These are phyloP conservation scores for Sussaba pulchella DNA, from an alignment of 2,888 invertebrate genomes.

Conservation along the genomic window DNA sequence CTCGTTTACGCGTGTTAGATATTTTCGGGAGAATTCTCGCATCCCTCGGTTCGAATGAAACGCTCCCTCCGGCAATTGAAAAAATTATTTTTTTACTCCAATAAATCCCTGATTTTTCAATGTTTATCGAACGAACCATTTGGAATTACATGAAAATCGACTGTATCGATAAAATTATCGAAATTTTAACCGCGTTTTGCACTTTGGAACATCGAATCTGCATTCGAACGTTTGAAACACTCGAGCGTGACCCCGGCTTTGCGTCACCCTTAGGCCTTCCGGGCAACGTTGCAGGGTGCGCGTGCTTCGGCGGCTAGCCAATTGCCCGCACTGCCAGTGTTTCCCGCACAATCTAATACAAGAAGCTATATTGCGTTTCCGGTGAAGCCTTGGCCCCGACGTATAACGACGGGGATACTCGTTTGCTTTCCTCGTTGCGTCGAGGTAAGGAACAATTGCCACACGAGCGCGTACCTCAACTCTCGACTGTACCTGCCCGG, in stretches of 20 bases:
- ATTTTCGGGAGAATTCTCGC: constrained; percentile 39
- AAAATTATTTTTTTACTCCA: neutral
- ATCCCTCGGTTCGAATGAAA: neutral
- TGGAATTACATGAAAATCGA: neutral
- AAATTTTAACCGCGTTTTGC: neutral
- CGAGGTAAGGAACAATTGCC: constrained; percentile 60
- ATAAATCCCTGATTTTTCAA: neutral
- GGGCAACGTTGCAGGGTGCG: too few relatives aligned
- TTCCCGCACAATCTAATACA: too few relatives aligned
- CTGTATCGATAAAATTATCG: neutral
- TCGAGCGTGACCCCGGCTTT: neutral
- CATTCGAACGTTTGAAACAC: constrained; percentile 2
- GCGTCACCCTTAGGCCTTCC: too few relatives aligned
- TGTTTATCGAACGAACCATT: neutral
- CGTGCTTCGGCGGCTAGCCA: too few relatives aligned
- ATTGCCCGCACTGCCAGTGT: too few relatives aligned
- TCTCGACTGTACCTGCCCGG: constrained; percentile 9
- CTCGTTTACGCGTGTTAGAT: constrained; percentile 66
- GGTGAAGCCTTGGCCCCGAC: too few relatives aligned
- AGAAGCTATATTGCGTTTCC: too few relatives aligned
- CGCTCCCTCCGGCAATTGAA: neutral
- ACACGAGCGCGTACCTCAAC: constrained; percentile 8
- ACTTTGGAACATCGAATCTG: neutral
- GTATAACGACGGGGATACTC: too few relatives aligned
- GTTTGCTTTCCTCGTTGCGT: too few relatives aligned